A percentile compares a stretch with the other conserved stretches of the same genome.
phyloP scores from a whole-genome alignment of 2,797 vertebrate genomes.

The Cottoperca gobio region DNA sequence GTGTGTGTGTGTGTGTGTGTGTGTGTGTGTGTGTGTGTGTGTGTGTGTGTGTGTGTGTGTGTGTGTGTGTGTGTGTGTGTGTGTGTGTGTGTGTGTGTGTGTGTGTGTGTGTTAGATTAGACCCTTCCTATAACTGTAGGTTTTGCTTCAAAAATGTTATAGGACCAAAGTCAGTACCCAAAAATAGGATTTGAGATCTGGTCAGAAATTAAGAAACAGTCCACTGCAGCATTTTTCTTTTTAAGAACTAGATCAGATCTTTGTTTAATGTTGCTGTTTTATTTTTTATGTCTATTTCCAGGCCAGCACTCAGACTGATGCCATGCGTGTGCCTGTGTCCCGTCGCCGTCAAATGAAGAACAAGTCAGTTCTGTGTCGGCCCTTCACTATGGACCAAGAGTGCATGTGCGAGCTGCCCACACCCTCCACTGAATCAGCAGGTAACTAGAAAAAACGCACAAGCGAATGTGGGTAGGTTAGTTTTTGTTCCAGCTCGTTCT shows the following conservation, averaged over 20 bases:
- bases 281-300: slow-evolving; percentile 54
- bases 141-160: not conserved
- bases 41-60: not conserved
- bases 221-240: not conserved
- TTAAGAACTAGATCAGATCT: not conserved
- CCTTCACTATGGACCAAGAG: slow-evolving; percentile 94
- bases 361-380: slow-evolving; percentile 96
- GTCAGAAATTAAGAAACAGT: not conserved
- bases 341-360: slow-evolving; percentile 95
- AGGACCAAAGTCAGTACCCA: not conserved
- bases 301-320: slow-evolving; percentile 98
- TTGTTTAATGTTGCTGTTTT: not conserved
- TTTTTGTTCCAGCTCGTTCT: not conserved
- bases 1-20: not conserved
- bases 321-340: slow-evolving; percentile 87
- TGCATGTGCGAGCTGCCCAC: slow-evolving; percentile 90
- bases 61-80: not conserved
- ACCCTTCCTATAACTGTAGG: not conserved
- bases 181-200: not conserved
- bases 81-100: slow-evolving; percentile 4
- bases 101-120: not conserved
- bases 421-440: slow-evolving; percentile 73
- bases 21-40: slow-evolving; percentile 1
- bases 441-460: slow-evolving; percentile 54
- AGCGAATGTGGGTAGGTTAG: not conserved